phyloP scores from a whole-genome alignment of 2,888 invertebrate species.

The Fissipunctia ypsillon region DNA sequence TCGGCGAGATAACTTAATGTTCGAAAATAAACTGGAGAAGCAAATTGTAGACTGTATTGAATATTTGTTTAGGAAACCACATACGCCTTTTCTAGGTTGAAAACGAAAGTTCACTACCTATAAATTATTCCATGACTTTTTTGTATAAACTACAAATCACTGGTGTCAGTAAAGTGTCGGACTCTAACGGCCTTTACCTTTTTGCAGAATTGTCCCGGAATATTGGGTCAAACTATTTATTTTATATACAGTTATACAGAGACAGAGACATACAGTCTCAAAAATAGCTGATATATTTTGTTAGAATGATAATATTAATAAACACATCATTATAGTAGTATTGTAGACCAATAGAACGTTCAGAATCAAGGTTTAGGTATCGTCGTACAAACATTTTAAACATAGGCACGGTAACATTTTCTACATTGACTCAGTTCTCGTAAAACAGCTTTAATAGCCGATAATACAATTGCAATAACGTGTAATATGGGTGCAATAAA shows the following conservation, averaged over 20 bases:
- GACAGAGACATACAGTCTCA: too few relatives aligned
- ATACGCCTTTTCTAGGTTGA: constrained; percentile 45
- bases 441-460: constrained; percentile 76
- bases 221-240: constrained; percentile 32
- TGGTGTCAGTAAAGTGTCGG: constrained; percentile 57
- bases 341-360: neutral
- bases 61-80: constrained; percentile 5
- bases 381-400: constrained; percentile 9
- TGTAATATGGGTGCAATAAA: constrained; percentile 83
- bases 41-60: constrained; percentile 1
- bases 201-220: constrained; percentile 21
- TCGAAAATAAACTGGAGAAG: constrained; percentile 2
- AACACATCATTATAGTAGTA: constrained; percentile 21
- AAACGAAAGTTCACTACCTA: constrained; percentile 41
- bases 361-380: neutral
- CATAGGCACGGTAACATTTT: constrained; percentile 19
- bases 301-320: too few relatives aligned
- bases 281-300: neutral
- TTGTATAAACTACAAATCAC: constrained; percentile 45
- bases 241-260: constrained; percentile 1
- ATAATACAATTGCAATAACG: constrained; percentile 84
- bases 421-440: constrained; percentile 16
- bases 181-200: constrained; percentile 58
- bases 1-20: constrained; percentile 3
- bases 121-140: constrained; percentile 48